These are phyloP conservation scores for Drosophila ezoana DNA, from an alignment of 2,888 invertebrate genomes.

Conservation along the genomic window DNA sequence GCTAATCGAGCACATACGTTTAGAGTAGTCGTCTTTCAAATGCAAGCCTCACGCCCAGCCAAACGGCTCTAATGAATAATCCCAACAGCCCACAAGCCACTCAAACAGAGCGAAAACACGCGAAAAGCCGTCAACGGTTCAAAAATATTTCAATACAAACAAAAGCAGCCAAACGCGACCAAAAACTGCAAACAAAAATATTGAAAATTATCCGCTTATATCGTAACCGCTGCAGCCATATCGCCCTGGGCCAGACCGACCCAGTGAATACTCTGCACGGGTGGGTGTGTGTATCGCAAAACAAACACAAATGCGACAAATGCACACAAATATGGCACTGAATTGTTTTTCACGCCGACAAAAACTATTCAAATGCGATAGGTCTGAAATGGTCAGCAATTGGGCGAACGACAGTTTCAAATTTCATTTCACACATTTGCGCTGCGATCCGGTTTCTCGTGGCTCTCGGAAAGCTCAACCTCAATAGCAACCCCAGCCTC, in stretches of 20 bases:
- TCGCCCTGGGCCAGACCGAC: neutral
- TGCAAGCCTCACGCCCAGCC: neutral
- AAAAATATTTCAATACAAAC: slow-evolving; percentile 45
- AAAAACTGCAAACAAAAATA: slow-evolving; percentile 60
- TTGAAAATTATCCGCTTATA: slow-evolving; percentile 66
- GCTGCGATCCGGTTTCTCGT: slow-evolving; percentile 26
- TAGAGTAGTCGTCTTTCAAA: neutral
- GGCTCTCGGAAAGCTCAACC: slow-evolving; percentile 2
- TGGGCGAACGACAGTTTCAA: slow-evolving; percentile 51
- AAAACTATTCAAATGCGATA: slow-evolving; percentile 50
- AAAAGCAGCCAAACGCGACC: slow-evolving; percentile 27
- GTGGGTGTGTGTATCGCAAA: slow-evolving; percentile 45
- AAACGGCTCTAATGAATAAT: slow-evolving; percentile 28
- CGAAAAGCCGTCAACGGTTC: slow-evolving; percentile 44
- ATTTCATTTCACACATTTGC: slow-evolving; percentile 73
- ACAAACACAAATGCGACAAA: slow-evolving; percentile 46
- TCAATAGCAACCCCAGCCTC: neutral
- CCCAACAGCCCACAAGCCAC: slow-evolving; percentile 33
- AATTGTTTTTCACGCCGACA: slow-evolving; percentile 64
- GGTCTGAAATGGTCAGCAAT: slow-evolving; percentile 26
- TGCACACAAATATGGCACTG: slow-evolving; percentile 71
- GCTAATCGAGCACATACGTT: neutral
- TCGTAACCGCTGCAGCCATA: slow-evolving; percentile 31
- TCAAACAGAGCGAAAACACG: slow-evolving; percentile 35
- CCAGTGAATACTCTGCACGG: neutral